Percentiles rank a stretch among this genome's conserved stretches.
Evolutionary conservation across 2,888 invertebrate species (phyloP).

Genomic region (Torymus tubicola): DNA sequence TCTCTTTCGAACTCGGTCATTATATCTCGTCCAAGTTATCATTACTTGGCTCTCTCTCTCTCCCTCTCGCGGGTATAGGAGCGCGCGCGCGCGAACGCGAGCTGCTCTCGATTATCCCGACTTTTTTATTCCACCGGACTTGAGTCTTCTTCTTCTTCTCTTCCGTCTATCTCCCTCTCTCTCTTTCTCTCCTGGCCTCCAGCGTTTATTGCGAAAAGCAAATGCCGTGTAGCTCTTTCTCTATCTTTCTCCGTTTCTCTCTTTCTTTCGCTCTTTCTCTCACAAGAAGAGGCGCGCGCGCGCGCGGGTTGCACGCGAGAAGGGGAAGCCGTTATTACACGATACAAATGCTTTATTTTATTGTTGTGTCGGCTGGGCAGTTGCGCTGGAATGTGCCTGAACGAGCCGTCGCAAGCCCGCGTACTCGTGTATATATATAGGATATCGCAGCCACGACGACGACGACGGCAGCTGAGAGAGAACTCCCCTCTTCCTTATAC

Average conservation of each 20-base stretch:
- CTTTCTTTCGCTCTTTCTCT: neutral
- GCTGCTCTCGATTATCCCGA: constrained; percentile 61
- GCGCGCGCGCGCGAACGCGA: constrained; percentile 58
- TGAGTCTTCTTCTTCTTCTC: neutral
- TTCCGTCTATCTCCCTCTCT: constrained; percentile 22
- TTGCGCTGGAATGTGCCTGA: constrained; percentile 64
- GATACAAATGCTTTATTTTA: constrained; percentile 74
- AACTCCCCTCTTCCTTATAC: neutral
- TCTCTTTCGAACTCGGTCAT: constrained; percentile 67
- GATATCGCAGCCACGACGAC: constrained; percentile 60
- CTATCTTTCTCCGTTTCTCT: constrained; percentile 8
- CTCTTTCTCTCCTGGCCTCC: constrained; percentile 22
- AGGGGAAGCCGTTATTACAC: constrained; percentile 69
- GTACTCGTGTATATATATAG: constrained; percentile 49
- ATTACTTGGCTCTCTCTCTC: constrained; percentile 64
- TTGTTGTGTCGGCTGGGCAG: constrained; percentile 64
- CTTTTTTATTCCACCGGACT: constrained; percentile 63
- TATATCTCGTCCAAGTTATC: constrained; percentile 72
- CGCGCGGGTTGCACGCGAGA: constrained; percentile 43
- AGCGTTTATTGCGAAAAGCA: constrained; percentile 50
- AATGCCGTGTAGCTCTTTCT: constrained; percentile 26
- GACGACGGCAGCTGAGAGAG: constrained; percentile 31
- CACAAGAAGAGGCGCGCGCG: neutral
- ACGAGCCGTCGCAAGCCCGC: constrained; percentile 63
- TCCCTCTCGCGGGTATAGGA: no score